Evolutionary conservation across 2,888 invertebrate genomes (phyloP).

Genomic region (Keiferia lycopersicella): DNA sequence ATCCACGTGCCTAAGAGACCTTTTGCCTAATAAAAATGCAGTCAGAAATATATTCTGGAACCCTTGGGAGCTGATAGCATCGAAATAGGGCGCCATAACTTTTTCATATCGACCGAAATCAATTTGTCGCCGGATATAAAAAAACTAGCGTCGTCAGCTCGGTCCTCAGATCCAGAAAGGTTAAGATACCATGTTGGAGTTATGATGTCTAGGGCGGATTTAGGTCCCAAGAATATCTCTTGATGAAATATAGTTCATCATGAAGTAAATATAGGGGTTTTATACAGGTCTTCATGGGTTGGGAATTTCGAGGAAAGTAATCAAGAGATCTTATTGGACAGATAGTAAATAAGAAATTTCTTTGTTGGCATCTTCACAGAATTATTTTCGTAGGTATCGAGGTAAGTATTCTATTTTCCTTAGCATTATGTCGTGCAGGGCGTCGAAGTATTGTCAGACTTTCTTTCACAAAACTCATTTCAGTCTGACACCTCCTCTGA

Average conservation of each 20-base stretch:
- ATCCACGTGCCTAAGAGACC: neutral
- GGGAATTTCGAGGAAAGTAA: no score
- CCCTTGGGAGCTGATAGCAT: slow-evolving; percentile 14
- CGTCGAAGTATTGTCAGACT: no score
- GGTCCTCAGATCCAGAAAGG: slow-evolving; percentile 26
- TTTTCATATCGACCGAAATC: slow-evolving; percentile 32
- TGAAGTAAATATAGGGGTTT: no score
- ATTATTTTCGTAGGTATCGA: neutral
- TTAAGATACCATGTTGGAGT: slow-evolving; percentile 34
- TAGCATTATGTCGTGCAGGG: no score
- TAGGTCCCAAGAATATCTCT: neutral
- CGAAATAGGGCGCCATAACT: slow-evolving; percentile 21
- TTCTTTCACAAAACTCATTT: no score
- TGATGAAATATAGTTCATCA: no score
- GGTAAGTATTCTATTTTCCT: neutral
- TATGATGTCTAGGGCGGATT: slow-evolving; percentile 30
- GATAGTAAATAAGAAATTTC: no score
- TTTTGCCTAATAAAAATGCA: neutral
- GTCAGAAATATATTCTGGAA: neutral
- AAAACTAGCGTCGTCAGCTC: slow-evolving; percentile 32
- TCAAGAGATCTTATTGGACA: no score
- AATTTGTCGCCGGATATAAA: slow-evolving; percentile 28
- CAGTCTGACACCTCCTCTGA: neutral
- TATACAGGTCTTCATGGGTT: no score
- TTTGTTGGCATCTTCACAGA: no score